Evolutionary conservation across 2,113 vertebrate genomes (phyloP).

Genomic region (Muntiacus muntjak): DNA sequence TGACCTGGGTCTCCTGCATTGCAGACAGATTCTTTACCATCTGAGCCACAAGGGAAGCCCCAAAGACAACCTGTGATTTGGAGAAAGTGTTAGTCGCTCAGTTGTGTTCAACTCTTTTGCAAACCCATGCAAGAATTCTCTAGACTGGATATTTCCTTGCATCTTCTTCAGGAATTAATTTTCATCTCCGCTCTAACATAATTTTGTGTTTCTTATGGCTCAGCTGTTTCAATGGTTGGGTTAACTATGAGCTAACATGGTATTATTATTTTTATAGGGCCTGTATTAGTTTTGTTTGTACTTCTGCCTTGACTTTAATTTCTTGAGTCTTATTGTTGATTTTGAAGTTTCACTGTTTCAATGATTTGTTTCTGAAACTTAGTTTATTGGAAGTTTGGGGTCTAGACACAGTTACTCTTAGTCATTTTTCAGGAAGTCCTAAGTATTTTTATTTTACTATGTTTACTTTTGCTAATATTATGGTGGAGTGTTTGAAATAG

Average conservation of each 20-base stretch:
- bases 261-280: background rate
- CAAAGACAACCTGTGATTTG: background rate
- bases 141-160: background rate
- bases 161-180: background rate
- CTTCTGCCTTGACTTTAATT: background rate
- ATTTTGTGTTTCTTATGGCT: background rate
- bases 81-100: background rate
- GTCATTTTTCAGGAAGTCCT: background rate
- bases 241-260: background rate
- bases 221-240: background rate
- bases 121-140: background rate
- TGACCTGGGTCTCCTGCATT: too few relatives aligned
- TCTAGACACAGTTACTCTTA: background rate
- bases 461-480: background rate
- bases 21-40: too few relatives aligned
- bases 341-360: background rate
- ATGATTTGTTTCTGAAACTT: background rate
- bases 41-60: too few relatives aligned
- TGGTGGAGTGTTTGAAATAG: background rate
- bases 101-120: background rate
- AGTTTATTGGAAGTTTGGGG: background rate
- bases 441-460: background rate
- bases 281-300: background rate
- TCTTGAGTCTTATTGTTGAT: background rate
- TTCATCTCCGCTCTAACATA: background rate